Evolutionary conservation across 2,888 invertebrate species (phyloP).

Genomic region (Coleophora flavipennella): DNA sequence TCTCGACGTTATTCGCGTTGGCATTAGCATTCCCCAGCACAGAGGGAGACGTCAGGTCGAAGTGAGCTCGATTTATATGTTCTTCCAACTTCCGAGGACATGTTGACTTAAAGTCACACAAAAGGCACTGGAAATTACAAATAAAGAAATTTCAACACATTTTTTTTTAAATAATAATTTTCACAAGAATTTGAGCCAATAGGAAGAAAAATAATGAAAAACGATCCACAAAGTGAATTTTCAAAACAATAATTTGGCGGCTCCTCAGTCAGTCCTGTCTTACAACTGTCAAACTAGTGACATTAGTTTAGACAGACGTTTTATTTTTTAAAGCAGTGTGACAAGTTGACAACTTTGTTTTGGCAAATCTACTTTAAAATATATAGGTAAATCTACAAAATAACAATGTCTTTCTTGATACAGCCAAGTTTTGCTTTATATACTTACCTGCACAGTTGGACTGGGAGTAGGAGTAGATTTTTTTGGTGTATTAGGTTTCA

Average conservation of each 20-base stretch:
- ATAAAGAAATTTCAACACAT: neutral
- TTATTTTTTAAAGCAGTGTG: conserved; percentile 1
- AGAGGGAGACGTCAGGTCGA: conserved; percentile 85
- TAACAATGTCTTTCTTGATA: neutral
- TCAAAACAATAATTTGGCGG: conserved; percentile 13
- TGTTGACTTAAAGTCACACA: conserved; percentile 83
- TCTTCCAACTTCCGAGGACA: conserved; percentile 83
- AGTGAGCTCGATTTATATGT: conserved; percentile 88
- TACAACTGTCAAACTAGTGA: conserved; percentile 13
- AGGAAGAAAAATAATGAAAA: neutral
- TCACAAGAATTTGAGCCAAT: neutral
- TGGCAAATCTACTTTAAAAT: too few species aligned
- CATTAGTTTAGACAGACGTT: conserved; percentile 12
- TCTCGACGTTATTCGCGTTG: conserved; percentile 31
- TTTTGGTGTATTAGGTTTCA: conserved; percentile 74
- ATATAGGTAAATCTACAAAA: too few species aligned
- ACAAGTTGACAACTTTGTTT: too few species aligned
- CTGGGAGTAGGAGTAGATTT: conserved; percentile 55
- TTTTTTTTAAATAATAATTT: neutral
- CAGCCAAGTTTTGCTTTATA: neutral
- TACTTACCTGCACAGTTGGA: conserved; percentile 61
- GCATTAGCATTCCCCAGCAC: conserved; percentile 56
- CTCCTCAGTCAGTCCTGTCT: too few species aligned
- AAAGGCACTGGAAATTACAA: conserved; percentile 74
- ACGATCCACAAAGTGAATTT: conserved; percentile 6